A percentile compares a stretch with the other conserved stretches of the same genome.
These are phyloP conservation scores for Tetragnatha versicolor DNA, from an alignment of 1,140 invertebrate species.

Conservation along the genomic window DNA sequence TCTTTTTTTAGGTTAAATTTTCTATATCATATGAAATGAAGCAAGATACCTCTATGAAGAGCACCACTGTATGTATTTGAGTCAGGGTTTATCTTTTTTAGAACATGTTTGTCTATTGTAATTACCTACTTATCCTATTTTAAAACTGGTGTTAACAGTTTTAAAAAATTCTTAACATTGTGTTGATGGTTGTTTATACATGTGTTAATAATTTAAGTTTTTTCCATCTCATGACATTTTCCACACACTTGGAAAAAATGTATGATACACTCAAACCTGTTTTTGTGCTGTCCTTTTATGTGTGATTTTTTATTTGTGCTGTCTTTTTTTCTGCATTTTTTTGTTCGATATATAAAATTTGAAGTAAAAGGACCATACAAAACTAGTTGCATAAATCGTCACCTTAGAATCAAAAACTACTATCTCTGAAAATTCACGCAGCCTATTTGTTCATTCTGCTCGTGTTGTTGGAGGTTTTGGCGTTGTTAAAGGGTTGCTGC, in stretches of 20 bases:
- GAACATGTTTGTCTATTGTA: background rate
- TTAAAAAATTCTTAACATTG: background rate
- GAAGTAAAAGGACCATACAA: too few relatives aligned
- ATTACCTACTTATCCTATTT: background rate
- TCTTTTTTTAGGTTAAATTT: slow-evolving; percentile 65
- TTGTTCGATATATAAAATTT: background rate
- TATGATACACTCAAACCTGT: too few relatives aligned
- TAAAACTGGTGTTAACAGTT: background rate
- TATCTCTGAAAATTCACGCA: too few relatives aligned
- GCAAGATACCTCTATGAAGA: slow-evolving; percentile 64
- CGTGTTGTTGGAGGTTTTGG: too few relatives aligned
- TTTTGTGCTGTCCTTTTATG: too few relatives aligned
- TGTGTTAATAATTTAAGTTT: too few relatives aligned
- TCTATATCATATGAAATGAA: slow-evolving; percentile 69
- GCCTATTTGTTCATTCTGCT: too few relatives aligned
- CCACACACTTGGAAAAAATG: too few relatives aligned
- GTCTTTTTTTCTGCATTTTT: background rate
- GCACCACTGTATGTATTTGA: slow-evolving; percentile 65
- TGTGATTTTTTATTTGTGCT: background rate
- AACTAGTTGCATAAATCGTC: too few relatives aligned
- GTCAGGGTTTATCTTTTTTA: background rate
- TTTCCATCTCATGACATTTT: too few relatives aligned
- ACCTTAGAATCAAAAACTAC: too few relatives aligned
- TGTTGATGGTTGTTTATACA: slow-evolving; percentile 40
- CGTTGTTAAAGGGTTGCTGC: too few relatives aligned